Evolutionary conservation across 35 echinoderm and acorn worm species (phyloP), one percentile per base, ranked within the genome.

Genomic region (Heliocidaris tuberculata): DNA sequence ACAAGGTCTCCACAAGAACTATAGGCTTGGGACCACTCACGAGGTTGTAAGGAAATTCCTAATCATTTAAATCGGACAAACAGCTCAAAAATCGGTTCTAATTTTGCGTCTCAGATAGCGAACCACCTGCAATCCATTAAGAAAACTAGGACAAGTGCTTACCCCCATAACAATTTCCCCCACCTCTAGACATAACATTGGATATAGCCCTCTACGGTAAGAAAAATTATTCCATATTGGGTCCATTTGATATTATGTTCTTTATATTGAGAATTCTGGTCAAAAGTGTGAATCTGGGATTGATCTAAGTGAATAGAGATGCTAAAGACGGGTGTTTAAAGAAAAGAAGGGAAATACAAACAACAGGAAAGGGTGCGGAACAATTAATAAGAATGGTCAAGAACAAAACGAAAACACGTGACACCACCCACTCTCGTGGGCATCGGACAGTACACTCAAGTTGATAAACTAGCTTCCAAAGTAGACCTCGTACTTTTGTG

Each of bases 61-160:
- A 89, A 89, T 89, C 87, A 89, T 48, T 89, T 89, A 89, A 89
- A 89, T 89, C 87, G 87, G 87, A 89, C 87, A 89, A 89, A 89
- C 87, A 89, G 87, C 87, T 89, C 87, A 89, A 30, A 89, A 32
- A 89, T 89, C 87, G 47, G 87, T 89, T 89, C 87, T 89, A 89
- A 89, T 89, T 89, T 89, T 48, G 31, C 87, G 87, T 89, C 87
- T 89, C 87, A 9, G 50, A 59, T 93, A 52, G 50, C 91, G 47
- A 11, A 47, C 47, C 91, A 93, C 91, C 91, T 93, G 91, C 48
- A 31, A 11, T 93, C 50, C 16, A 93, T 93, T 93, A 52, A 52
- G 48, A 59, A 93, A 93, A 93, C 48, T 93, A 93, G 91, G 91
- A 59, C 91, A 93, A 93, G 91, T 93, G 48, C 91, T 48, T 31